A percentile compares a stretch with the other conserved stretches of the same genome.
These are phyloP conservation scores for Donacobius atricapilla DNA, from an alignment of 2,113 vertebrate genomes.

Conservation along the genomic window DNA sequence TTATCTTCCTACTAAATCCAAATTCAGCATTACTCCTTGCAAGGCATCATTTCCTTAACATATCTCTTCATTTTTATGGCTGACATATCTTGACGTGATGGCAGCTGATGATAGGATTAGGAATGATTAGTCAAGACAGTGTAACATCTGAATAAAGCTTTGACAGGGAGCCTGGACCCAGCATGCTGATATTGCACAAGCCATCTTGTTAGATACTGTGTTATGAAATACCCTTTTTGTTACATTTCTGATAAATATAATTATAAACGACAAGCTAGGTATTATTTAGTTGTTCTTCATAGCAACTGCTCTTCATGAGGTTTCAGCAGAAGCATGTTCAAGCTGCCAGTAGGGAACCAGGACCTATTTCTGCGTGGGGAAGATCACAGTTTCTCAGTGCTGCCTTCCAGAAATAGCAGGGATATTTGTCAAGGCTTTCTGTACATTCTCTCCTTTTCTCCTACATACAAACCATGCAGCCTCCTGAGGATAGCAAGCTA, in stretches of 20 bases:
- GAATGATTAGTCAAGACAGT: slow-evolving; percentile 21
- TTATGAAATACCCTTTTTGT: not conserved
- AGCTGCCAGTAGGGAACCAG: slow-evolving; percentile 18
- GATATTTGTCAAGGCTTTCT: slow-evolving; percentile 47
- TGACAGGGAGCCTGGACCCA: not conserved
- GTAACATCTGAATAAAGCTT: not conserved
- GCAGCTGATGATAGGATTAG: slow-evolving; percentile 8
- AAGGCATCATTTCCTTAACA: slow-evolving; percentile 17
- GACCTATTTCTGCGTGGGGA: not conserved
- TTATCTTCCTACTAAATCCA: not conserved
- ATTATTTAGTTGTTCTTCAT: slow-evolving; percentile 25
- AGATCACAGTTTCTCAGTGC: slow-evolving; percentile 41
- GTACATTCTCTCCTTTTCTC: slow-evolving; percentile 16
- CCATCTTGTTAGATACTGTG: not conserved
- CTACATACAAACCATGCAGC: slow-evolving; percentile 4
- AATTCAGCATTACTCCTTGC: not conserved
- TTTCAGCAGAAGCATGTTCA: slow-evolving; percentile 24
- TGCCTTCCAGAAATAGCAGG: slow-evolving; percentile 59
- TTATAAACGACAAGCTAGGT: not conserved
- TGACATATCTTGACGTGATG: not conserved
- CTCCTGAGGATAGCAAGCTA: not conserved
- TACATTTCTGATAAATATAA: slow-evolving; percentile 13
- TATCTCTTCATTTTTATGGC: slow-evolving; percentile 11
- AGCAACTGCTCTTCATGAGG: not conserved
- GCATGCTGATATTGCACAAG: not conserved